Conservation (phyloP, 1,140 invertebrate genomes). For the Leptinotarsa texana region DNA sequence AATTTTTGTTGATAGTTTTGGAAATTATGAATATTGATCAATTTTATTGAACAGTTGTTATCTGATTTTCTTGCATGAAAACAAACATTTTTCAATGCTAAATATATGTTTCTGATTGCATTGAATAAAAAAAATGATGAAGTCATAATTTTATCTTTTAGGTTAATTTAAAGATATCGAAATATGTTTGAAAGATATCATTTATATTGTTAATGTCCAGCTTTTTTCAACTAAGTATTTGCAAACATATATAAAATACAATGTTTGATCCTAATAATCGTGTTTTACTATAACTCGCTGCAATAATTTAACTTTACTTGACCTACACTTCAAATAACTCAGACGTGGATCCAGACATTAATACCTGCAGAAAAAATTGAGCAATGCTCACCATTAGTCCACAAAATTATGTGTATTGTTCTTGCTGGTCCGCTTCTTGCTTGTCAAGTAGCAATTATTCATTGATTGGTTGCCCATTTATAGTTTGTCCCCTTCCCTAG, state of each 20-base stretch:
- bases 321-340: too few species aligned
- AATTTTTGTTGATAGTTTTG: constrained; percentile 4
- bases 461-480: too few species aligned
- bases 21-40: background rate
- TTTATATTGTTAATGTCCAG: background rate
- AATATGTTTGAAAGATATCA: constrained; percentile 44
- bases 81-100: constrained; percentile 1
- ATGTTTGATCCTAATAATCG: constrained; percentile 7
- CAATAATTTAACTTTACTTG: background rate
- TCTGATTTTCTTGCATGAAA: background rate
- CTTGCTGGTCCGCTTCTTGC: too few species aligned
- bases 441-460: too few species aligned
- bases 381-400: too few species aligned
- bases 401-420: too few species aligned
- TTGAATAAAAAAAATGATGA: background rate
- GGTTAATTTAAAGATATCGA: constrained; percentile 39
- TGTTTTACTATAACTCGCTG: background rate
- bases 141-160: constrained; percentile 32
- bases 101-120: constrained; percentile 21
- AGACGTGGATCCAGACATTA: too few species aligned
- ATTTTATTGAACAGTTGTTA: background rate
- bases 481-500: too few species aligned
- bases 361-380: too few species aligned
- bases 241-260: constrained; percentile 24
- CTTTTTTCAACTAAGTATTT: constrained; percentile 34